A percentile compares a stretch with the other conserved stretches of the same genome.
Evolutionary conservation across 2,113 vertebrate species (phyloP).

Genomic region (Ascaphus truei): DNA sequence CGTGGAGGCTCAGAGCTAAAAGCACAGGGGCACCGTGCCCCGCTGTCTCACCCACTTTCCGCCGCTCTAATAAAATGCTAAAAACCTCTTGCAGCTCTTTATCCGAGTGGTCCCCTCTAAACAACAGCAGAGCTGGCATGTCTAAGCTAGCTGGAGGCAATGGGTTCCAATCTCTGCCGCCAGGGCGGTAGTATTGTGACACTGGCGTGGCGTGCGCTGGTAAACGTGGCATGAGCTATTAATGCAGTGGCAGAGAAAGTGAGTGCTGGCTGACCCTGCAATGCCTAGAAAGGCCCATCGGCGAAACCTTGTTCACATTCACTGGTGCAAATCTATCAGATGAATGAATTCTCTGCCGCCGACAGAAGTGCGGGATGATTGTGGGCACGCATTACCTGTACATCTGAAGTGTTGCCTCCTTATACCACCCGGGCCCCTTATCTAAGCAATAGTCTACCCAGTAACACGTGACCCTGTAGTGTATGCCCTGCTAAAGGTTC

Average conservation of each 20-base stretch:
- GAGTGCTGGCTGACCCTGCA: not conserved
- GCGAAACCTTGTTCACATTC: not conserved
- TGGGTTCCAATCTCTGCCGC: no score
- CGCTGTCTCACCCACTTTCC: not conserved
- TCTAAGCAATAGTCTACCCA: slow-evolving; percentile 10
- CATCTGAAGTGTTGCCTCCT: not conserved
- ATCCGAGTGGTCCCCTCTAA: not conserved
- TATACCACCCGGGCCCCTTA: not conserved
- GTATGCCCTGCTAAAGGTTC: not conserved
- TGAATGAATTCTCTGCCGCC: not conserved
- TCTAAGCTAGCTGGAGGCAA: not conserved
- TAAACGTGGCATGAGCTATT: not conserved
- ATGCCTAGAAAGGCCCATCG: not conserved
- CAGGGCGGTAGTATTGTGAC: not conserved
- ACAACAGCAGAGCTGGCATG: not conserved
- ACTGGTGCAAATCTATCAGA: slow-evolving; percentile 5
- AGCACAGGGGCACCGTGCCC: slow-evolving; percentile 30
- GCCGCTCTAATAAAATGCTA: slow-evolving; percentile 15
- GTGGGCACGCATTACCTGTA: slow-evolving; percentile 1
- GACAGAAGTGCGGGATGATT: slow-evolving; percentile 11
- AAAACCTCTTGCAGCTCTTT: slow-evolving; percentile 9
- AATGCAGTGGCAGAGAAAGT: not conserved
- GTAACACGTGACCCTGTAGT: not conserved
- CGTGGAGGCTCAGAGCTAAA: slow-evolving; percentile 17
- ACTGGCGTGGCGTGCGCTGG: not conserved